Evolutionary conservation across 2,888 invertebrate genomes (phyloP), one percentile per base, ranked within the genome.

Genomic region (Beris morrisii): DNA sequence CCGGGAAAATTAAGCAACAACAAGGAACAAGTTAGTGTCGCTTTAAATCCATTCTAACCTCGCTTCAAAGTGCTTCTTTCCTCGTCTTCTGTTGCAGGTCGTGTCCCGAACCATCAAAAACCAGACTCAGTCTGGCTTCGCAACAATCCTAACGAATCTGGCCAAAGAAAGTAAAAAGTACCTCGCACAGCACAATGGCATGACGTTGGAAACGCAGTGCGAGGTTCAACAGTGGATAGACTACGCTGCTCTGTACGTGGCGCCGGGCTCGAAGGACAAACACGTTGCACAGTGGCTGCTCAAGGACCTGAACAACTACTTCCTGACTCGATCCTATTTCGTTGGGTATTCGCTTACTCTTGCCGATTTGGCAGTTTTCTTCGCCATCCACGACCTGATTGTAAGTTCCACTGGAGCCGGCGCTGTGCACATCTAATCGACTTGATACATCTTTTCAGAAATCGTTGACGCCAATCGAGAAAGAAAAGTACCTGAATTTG

Each of bases 291-390:
- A 30, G 12, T 28, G 15, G 30, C 58, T 80, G 6, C 50, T 80
- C 5, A 68, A 72, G 80, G 87, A 87, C 73, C 75, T 88, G 31
- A 86, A 88, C 74, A 76, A 73, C 12, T 77, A 82, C 5, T 80
- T 88, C 31, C 75, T 78, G 66, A 77, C 78, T 31, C 83, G 81
- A 71, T 85, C 87, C 0, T 88, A 85, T 74, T 79, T 88, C 64
- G 84, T 85, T 28, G 84, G 84, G 0, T 81, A 85, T 67, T 80
- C 76, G 48, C 76, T 83, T 67, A 88, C 88, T 1, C 80, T 91
- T 48, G 86, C 90, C 7, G 92, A 92, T 78, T 79, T 90, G 67
- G 85, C 87, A 31, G 79, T 88, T 9, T 92, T 87, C 76, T 88
- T 89, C 80, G 82, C 85, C 6, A 78, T 92, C 58, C 83, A 86